A percentile compares a stretch with the other conserved stretches of the same genome.
phyloP scores from a whole-genome alignment of 2,888 invertebrate genomes.

The Polydrusus cervinus region DNA sequence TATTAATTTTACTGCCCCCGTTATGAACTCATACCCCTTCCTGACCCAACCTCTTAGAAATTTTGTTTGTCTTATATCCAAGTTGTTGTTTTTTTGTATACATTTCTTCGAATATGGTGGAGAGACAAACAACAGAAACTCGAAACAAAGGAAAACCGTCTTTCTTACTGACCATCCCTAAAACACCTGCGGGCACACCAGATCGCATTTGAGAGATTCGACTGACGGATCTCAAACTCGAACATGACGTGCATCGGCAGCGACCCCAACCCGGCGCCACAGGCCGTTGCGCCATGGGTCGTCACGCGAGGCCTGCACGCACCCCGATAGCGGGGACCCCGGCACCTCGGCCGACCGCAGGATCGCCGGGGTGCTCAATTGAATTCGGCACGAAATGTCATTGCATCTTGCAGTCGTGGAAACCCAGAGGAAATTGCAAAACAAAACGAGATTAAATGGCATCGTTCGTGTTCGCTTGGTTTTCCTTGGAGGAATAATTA shows the following conservation, averaged over 20 bases:
- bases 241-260: constrained; percentile 47
- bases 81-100: no score
- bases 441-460: constrained; percentile 28
- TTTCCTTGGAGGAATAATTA: constrained; percentile 25
- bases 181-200: constrained; percentile 29
- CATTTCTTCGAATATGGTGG: no score
- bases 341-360: constrained; percentile 50
- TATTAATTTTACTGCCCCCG: no score
- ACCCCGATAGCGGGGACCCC: constrained; percentile 42
- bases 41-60: background rate
- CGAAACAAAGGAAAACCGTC: constrained; percentile 12
- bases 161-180: constrained; percentile 19
- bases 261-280: constrained; percentile 61
- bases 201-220: constrained; percentile 32
- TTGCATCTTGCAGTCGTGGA: constrained; percentile 46
- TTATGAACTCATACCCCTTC: background rate
- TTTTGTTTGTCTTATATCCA: no score
- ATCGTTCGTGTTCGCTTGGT: constrained; percentile 20
- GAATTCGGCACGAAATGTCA: constrained; percentile 52
- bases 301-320: constrained; percentile 61
- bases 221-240: constrained; percentile 38
- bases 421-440: constrained; percentile 44
- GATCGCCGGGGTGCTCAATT: constrained; percentile 49
- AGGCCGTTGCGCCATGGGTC: constrained; percentile 61
- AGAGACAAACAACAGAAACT: constrained; percentile 1